Conservation (phyloP, 2,888 invertebrate species). For the Drosophila robusta region DNA sequence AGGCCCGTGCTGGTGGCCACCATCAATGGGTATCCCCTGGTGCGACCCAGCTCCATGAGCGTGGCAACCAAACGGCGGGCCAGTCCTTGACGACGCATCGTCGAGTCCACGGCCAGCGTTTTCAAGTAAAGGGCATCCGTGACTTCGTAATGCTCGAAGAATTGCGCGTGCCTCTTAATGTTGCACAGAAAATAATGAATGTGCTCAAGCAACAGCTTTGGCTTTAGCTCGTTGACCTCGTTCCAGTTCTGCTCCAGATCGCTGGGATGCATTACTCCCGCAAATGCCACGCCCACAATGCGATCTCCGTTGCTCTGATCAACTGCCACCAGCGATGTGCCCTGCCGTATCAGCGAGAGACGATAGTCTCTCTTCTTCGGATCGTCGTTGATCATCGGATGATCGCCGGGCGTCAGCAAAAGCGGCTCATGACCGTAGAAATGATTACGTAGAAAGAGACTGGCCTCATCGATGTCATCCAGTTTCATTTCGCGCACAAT, state of each 20-base stretch:
- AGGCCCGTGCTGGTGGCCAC: slow-evolving; percentile 71
- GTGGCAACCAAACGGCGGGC: slow-evolving; percentile 62
- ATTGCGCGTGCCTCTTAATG: slow-evolving; percentile 64
- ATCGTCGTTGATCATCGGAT: slow-evolving; percentile 11
- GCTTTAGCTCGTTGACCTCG: slow-evolving; percentile 28
- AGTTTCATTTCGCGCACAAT: slow-evolving; percentile 51
- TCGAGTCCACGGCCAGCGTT: slow-evolving; percentile 49
- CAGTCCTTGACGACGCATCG: slow-evolving; percentile 60
- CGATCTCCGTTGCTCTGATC: slow-evolving; percentile 25
- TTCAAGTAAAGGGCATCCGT: slow-evolving; percentile 55
- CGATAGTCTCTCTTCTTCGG: slow-evolving; percentile 34
- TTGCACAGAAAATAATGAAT: slow-evolving; percentile 60
- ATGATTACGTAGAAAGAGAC: slow-evolving; percentile 39
- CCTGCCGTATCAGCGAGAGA: slow-evolving; percentile 30
- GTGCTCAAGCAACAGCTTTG: slow-evolving; percentile 38
- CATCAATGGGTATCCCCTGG: slow-evolving; percentile 58
- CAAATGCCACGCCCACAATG: slow-evolving; percentile 51
- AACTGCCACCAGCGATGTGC: slow-evolving; percentile 56
- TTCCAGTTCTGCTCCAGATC: slow-evolving; percentile 45
- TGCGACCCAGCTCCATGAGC: slow-evolving; percentile 61
- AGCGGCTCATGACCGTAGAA: slow-evolving; percentile 59
- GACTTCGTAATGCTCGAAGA: slow-evolving; percentile 55
- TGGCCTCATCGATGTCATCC: slow-evolving; percentile 40
- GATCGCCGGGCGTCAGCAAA: slow-evolving; percentile 42
- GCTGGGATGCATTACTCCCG: slow-evolving; percentile 33